Evolutionary conservation across 2,888 invertebrate species (phyloP).

Genomic region (Sarcophaga rosellei): DNA sequence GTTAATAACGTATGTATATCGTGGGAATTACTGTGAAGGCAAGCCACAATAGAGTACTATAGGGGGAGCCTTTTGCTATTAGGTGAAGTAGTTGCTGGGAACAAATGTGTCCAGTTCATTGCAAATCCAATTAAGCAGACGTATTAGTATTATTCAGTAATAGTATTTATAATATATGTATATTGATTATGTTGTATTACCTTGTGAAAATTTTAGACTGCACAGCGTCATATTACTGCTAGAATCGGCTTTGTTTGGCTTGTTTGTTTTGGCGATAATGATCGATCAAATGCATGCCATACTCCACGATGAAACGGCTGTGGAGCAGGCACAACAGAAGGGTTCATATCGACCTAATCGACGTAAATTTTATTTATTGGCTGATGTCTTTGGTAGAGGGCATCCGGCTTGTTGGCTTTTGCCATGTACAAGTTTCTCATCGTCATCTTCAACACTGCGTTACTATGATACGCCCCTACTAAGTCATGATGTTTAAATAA

Average conservation of each 20-base stretch:
- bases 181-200: not conserved
- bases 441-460: slow-evolving; percentile 73
- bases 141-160: no score
- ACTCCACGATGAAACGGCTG: slow-evolving; percentile 91
- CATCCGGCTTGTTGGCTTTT: slow-evolving; percentile 88
- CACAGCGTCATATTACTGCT: slow-evolving; percentile 91
- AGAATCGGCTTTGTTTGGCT: slow-evolving; percentile 92
- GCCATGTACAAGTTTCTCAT: slow-evolving; percentile 84
- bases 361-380: slow-evolving; percentile 85
- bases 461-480: slow-evolving; percentile 80
- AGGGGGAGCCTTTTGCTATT: no score
- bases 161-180: no score
- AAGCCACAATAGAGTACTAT: no score
- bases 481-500: slow-evolving; percentile 79
- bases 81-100: no score
- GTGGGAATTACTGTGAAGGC: no score
- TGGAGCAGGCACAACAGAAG: slow-evolving; percentile 88
- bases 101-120: no score
- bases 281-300: slow-evolving; percentile 93
- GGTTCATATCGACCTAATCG: slow-evolving; percentile 86
- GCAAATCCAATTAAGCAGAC: no score
- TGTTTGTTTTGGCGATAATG: slow-evolving; percentile 93
- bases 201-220: slow-evolving; percentile 83
- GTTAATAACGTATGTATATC: no score
- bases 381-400: slow-evolving; percentile 90